A percentile compares a stretch with the other conserved stretches of the same genome.
Evolutionary conservation across 2,113 vertebrate genomes (phyloP).

Genomic region (Gallinago paraguaiae): DNA sequence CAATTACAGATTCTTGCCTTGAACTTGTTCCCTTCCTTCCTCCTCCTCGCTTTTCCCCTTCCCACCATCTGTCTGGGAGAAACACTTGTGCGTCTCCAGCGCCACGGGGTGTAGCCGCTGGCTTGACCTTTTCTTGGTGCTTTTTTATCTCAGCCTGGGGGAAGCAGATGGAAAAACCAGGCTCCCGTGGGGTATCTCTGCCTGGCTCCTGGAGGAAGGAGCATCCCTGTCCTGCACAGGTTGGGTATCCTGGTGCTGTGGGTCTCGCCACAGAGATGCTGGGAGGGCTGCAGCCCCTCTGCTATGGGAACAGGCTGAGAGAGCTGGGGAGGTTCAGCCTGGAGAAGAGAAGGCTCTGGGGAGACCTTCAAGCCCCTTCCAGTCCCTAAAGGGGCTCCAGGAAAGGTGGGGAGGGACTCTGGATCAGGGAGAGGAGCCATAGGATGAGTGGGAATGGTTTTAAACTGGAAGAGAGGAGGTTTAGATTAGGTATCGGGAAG

Average conservation of each 20-base stretch:
- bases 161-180: background rate
- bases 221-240: background rate
- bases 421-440: no score
- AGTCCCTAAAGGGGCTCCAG: no score
- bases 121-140: background rate
- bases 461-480: no score
- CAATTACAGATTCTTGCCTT: background rate
- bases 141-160: background rate
- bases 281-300: no score
- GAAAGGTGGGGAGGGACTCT: no score
- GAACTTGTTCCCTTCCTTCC: conserved; percentile 15
- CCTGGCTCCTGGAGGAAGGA: background rate
- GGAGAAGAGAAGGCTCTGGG: no score
- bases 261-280: background rate
- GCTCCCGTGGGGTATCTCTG: background rate
- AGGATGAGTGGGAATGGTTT: no score
- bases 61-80: conserved; percentile 41
- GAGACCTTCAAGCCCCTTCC: no score
- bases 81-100: background rate
- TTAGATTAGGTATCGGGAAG: no score
- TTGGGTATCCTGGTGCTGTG: background rate
- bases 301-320: no score
- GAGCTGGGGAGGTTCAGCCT: no score
- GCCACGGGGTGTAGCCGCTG: background rate
- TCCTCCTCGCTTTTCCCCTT: conserved; percentile 16